Evolutionary conservation across 2,888 invertebrate species (phyloP).

Genomic region (Eupsilia transversa): DNA sequence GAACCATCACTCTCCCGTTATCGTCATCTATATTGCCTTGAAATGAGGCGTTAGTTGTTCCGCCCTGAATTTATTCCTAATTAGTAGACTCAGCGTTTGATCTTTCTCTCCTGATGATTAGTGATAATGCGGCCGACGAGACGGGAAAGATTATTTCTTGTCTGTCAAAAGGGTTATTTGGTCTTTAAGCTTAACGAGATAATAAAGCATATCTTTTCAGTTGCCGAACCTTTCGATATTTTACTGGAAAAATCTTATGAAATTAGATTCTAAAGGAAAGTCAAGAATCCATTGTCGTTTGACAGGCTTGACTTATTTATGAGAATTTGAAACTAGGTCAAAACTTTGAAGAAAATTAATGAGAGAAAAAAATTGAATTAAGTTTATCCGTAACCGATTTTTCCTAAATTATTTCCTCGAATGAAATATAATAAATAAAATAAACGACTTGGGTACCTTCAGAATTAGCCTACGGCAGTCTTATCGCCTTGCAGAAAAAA

Average conservation of each 20-base stretch:
- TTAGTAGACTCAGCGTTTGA: neutral
- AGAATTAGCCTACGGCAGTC: neutral
- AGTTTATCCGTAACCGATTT: neutral
- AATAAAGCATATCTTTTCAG: slow-evolving; percentile 29
- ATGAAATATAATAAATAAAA: too few relatives aligned
- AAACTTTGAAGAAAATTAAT: neutral
- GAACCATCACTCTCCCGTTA: neutral
- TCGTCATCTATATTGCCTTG: neutral
- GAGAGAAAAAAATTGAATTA: neutral
- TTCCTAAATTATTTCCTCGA: neutral
- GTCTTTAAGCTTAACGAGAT: slow-evolving; percentile 21
- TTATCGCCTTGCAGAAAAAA: neutral
- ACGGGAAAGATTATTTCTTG: slow-evolving; percentile 4
- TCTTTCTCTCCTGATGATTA: too few relatives aligned
- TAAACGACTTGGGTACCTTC: neutral
- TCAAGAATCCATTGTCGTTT: slow-evolving; percentile 15
- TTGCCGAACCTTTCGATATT: slow-evolving; percentile 22
- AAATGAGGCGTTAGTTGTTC: neutral
- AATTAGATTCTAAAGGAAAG: slow-evolving; percentile 31
- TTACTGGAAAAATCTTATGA: slow-evolving; percentile 11
- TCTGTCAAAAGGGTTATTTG: slow-evolving; percentile 4
- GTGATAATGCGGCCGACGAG: neutral
- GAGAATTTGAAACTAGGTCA: slow-evolving; percentile 32
- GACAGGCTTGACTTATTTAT: slow-evolving; percentile 11
- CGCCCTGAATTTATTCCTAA: neutral